Evolutionary conservation across 2,797 vertebrate genomes (phyloP), one percentile per base, ranked within the genome.

Genomic region (Fistularia tabacaria): DNA sequence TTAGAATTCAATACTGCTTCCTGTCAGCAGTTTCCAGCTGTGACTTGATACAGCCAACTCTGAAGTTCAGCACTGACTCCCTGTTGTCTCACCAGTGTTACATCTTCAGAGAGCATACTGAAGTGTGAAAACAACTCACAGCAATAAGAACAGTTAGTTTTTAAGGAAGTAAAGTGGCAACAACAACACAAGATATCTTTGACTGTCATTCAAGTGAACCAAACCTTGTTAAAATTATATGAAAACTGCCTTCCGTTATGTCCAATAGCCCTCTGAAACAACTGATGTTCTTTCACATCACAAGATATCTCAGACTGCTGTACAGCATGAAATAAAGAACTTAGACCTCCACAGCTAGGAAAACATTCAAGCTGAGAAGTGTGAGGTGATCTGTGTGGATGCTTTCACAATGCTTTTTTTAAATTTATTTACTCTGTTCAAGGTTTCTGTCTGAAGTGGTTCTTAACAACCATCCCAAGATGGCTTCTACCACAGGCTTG

Each of bases 381-480:
- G 45, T 48, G 50, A 60, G 68, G 70, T 55, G 49, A 79, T 82
- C 59, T 64, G 71, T 54, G 64, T n/a, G 25, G 62, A 82, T 77
- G 69, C 58, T 44, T 74, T 76, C 66, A 49, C 73, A 72, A 78
- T 76, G 51, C 60, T 57, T 77, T 85, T 25, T 25, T 25, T 25
- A 3, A 3, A 72, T 85, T 87, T 85, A 76, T 80, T 82, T 76
- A 74, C 67, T 71, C 63, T 63, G 62, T 56, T 78, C 77, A 70
- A 70, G 68, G 74, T 76, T 80, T 82, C 75, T 77, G 58, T 87
- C 69, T 78, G 72, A 85, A 72, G 74, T 86, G 79, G 66, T 80
- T 85, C 72, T 80, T 77, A 76, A 80, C 69, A 81, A 76, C 75
- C 68, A 71, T 64, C 71, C 54, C 62, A 47, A 55, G 66, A 77